Evolutionary conservation across 2,113 vertebrate genomes (phyloP).

Genomic region (Corythoichthys haematopterus): DNA sequence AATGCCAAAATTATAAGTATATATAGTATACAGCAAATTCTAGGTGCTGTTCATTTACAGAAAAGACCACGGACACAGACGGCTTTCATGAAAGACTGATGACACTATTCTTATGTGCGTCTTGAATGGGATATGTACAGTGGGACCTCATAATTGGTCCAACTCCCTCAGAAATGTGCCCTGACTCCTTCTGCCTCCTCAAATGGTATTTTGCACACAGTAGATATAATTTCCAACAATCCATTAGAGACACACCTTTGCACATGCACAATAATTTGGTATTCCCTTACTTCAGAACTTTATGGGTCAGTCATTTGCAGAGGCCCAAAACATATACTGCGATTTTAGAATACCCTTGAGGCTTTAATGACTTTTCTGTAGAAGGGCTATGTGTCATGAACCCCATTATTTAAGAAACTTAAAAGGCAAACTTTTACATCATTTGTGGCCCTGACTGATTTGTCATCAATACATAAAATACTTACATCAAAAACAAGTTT

Average conservation of each 20-base stretch:
- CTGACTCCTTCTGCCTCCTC: background rate
- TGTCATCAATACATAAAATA: background rate
- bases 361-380: background rate
- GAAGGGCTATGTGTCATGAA: background rate
- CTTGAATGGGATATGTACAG: too few species aligned
- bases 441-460: background rate
- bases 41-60: too few species aligned
- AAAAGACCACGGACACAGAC: too few species aligned
- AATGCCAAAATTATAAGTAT: too few species aligned
- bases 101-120: too few species aligned
- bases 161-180: background rate
- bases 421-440: background rate
- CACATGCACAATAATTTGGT: background rate
- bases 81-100: too few species aligned
- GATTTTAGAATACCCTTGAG: background rate
- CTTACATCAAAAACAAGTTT: background rate
- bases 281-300: conserved; percentile 37
- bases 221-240: conserved; percentile 12
- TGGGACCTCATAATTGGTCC: too few species aligned
- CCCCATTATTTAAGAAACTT: background rate
- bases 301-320: conserved; percentile 29
- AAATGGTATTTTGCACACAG: background rate
- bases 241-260: conserved; percentile 14
- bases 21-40: too few species aligned
- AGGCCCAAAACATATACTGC: conserved; percentile 23